Evolutionary conservation across 2,113 vertebrate species (phyloP), one percentile per base, ranked within the genome.

Genomic region (Scolopax mira): DNA sequence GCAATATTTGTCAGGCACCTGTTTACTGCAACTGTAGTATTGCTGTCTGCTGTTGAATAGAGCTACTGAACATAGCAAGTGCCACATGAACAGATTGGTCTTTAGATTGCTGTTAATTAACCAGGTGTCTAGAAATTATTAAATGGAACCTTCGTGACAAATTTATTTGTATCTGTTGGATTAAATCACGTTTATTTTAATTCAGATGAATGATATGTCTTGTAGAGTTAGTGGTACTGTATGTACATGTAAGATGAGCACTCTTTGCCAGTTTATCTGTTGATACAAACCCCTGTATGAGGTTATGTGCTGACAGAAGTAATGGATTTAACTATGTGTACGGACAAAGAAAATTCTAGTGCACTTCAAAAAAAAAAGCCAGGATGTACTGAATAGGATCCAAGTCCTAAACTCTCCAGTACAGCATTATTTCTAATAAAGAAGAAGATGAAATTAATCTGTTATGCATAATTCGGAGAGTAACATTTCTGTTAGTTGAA

Each of bases 51-150:
- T 80, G 42, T 7, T 84, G 51, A 85, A 74, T 4, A n/a, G 54
- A 90, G 31, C 30, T 35, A 41, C 61, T 79, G 69, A 44, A 93
- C 94, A 69, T 27, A 79, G 10, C 10, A 73, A 35, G 5, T 42
- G 35, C 46, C 33, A 48, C 35, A 31, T 44, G 57, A 90, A 87
- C 30, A 85, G 35, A 30, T 22, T 46, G 35, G 33, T 55, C 18
- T 81, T 89, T 64, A 84, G 51, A 33, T 92, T 49, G 51, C 13
- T 58, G 7, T 73, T 94, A 86, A 64, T 92, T 86, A 52, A 42
- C 21, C 44, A 66, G 46, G 24, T 51, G 33, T 44, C 22, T 79
- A 48, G 27, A 69, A 93, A 82, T 48, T 11, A 61, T 72, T 83
- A 79, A 90, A 70, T 2, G 2, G 31, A 95, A 77, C 31, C 18